A percentile compares a stretch with the other conserved stretches of the same genome.
These are phyloP conservation scores for Amblyopsis hoosieri DNA, from an alignment of 2,797 vertebrate genomes.

Conservation along the genomic window DNA sequence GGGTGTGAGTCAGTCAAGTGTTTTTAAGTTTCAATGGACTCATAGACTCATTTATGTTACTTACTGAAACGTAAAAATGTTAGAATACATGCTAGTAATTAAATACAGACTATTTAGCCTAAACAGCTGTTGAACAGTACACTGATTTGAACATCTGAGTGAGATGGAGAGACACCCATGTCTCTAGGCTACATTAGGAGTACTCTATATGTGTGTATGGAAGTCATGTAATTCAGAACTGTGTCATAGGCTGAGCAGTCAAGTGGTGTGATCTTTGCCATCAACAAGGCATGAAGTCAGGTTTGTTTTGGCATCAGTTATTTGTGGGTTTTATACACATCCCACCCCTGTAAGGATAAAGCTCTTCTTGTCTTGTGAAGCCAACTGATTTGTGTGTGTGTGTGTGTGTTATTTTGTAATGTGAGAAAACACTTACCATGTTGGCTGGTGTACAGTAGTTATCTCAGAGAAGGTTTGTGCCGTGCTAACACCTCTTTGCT, in stretches of 20 bases:
- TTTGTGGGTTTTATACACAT: constrained; percentile 35
- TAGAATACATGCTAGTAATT: no score
- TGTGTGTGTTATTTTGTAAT: neutral
- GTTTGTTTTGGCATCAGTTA: constrained; percentile 37
- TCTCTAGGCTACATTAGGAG: no score
- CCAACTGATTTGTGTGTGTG: neutral
- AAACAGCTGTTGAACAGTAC: no score
- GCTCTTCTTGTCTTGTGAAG: constrained; percentile 11
- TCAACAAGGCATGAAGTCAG: no score
- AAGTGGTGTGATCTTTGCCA: no score
- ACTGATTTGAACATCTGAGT: no score
- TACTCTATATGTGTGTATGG: no score
- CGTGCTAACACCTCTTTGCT: constrained; percentile 14
- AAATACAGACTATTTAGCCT: no score
- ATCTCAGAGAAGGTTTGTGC: neutral
- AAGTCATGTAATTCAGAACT: no score
- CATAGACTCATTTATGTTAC: constrained; percentile 37
- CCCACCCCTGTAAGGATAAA: constrained; percentile 16
- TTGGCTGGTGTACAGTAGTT: neutral
- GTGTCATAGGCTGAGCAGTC: no score
- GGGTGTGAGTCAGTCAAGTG: constrained; percentile 53
- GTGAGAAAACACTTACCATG: neutral
- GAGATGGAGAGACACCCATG: no score
- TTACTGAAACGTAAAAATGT: no score
- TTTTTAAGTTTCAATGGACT: constrained; percentile 29